Evolutionary conservation across 35 echinoderm and acorn worm species (phyloP), one percentile per base, ranked within the genome.

Genomic region (Diadema setosum): DNA sequence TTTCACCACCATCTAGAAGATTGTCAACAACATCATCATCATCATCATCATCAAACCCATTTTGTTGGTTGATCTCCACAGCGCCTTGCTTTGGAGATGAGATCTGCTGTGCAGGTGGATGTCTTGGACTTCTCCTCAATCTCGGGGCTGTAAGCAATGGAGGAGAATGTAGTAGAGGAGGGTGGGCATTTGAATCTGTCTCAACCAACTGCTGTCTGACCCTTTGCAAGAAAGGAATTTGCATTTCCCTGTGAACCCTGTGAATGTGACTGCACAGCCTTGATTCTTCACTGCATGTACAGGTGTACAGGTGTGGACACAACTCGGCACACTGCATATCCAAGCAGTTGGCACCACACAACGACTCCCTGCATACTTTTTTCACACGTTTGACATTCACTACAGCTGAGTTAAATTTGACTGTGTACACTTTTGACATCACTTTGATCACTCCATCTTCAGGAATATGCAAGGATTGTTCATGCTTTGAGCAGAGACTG

Each of bases 91-190:
- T n/a, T n/a, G n/a, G n/a, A n/a, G n/a, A n/a, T n/a, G n/a, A n/a
- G n/a, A n/a, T n/a, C n/a, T n/a, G n/a, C n/a, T n/a, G n/a, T n/a
- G n/a, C n/a, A 16, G 8, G 14, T 44, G 40, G 21, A 24, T 44
- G 73, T 78, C 73, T 39, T 0, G 73, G 73, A 78, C 73, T 78
- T 78, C 40, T 78, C 73, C 73, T 78, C 11, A 78, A 41, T 44
- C 44, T 78, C 73, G 29, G 48, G 9, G 36, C 15, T 44, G 73
- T 7, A 52, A n/a, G 48, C 9, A 41, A 41, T 9, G 73, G 73
- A 36, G 73, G 39, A 2, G 14, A 41, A 78, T 34, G 73, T 78
- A 21, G 27, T 18, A 41, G 24, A 42, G 73, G 17, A 34, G 63
- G 14, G 5, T 5, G 30, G 63, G 27, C 21, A 33, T 67, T 78